Evolutionary conservation across 2,888 invertebrate genomes (phyloP).

Genomic region (Itoplectis maculator): DNA sequence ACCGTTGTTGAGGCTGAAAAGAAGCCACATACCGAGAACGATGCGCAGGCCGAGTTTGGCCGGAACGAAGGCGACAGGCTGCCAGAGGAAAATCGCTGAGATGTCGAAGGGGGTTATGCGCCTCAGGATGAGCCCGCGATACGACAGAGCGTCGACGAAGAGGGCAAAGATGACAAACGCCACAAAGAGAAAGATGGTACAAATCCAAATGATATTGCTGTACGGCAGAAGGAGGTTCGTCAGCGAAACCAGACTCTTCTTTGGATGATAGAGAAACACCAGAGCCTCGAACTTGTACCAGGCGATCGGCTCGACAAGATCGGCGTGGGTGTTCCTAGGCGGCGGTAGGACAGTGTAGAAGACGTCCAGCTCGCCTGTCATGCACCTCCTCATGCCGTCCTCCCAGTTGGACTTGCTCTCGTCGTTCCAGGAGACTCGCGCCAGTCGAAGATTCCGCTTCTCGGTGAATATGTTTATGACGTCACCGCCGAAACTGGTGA

Average conservation of each 20-base stretch:
- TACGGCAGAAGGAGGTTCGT: conserved; percentile 60
- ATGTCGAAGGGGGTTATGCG: conserved; percentile 59
- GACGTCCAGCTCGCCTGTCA: conserved; percentile 4
- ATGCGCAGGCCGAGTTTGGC: conserved; percentile 60
- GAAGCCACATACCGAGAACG: conserved; percentile 65
- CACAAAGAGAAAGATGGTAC: conserved; percentile 24
- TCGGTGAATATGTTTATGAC: conserved; percentile 1
- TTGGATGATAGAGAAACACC: background rate
- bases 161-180: conserved; percentile 38
- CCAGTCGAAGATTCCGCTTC: background rate
- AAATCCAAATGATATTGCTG: conserved; percentile 57
- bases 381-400: background rate
- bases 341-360: conserved; percentile 14
- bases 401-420: background rate
- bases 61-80: conserved; percentile 57
- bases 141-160: conserved; percentile 10
- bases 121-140: conserved; percentile 57
- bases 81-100: conserved; percentile 56
- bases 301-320: background rate
- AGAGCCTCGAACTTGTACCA: conserved; percentile 39
- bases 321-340: too few relatives aligned
- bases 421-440: background rate
- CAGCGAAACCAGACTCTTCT: background rate
- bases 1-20: conserved; percentile 57
- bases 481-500: conserved; percentile 5